phyloP scores from a whole-genome alignment of 2,113 vertebrate genomes.

The Talpa occidentalis region DNA sequence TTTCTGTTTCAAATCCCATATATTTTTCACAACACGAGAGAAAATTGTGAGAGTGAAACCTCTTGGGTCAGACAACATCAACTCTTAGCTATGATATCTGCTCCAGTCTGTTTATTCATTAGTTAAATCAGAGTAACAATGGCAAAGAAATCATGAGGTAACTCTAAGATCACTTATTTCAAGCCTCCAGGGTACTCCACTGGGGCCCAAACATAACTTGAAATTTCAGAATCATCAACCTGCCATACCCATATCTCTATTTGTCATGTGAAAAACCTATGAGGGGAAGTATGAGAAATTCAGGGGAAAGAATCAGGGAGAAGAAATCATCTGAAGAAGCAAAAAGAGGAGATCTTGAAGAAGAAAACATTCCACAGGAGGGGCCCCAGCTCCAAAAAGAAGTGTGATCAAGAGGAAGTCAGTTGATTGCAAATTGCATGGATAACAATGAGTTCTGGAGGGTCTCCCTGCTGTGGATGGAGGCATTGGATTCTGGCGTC shows the following conservation, averaged over 20 bases:
- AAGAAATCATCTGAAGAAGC: not conserved
- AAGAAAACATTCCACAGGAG: not conserved
- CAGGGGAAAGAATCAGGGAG: not conserved
- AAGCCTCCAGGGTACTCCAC: not conserved
- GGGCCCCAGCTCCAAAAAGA: not conserved
- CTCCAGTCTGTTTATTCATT: not conserved
- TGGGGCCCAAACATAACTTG: not conserved
- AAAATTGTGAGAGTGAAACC: not conserved
- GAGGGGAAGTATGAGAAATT: not conserved
- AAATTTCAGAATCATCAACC: not conserved
- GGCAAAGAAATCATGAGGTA: not conserved
- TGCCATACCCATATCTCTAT: not conserved
- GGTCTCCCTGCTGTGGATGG: conserved; percentile 43
- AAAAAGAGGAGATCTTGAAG: not conserved
- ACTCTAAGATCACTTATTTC: not conserved
- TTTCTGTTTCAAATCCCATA: not conserved
- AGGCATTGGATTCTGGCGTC: not conserved
- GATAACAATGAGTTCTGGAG: not conserved
- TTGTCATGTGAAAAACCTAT: not conserved
- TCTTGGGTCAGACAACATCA: not conserved
- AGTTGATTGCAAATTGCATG: conserved; percentile 24
- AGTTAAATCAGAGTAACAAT: not conserved
- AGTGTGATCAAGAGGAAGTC: conserved; percentile 6
- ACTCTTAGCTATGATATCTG: not conserved
- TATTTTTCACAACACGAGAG: not conserved